A percentile compares a stretch with the other conserved stretches of the same genome.
These are phyloP conservation scores for Zaprionus bogoriensis DNA, from an alignment of 2,888 invertebrate genomes.

Conservation along the genomic window DNA sequence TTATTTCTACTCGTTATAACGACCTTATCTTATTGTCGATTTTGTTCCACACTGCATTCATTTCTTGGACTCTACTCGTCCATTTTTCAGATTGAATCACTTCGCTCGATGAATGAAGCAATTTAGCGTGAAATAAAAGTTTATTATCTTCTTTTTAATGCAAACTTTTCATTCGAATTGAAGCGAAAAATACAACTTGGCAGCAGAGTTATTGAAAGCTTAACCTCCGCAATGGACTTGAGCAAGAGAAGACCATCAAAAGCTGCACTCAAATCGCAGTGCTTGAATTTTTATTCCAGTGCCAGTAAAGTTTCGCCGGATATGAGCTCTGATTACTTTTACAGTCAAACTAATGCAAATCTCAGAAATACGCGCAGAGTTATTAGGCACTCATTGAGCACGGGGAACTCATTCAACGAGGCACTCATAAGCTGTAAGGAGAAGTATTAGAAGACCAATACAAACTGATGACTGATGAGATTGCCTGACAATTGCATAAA, in stretches of 20 bases:
- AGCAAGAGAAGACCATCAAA: too few species aligned
- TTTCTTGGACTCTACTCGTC: too few species aligned
- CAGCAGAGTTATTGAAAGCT: background rate
- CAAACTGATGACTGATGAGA: conserved; percentile 53
- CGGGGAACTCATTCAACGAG: conserved; percentile 24
- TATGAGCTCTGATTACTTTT: background rate
- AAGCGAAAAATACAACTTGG: background rate
- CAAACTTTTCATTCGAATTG: background rate
- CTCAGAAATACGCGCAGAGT: background rate
- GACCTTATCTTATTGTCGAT: too few species aligned
- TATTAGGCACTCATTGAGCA: conserved; percentile 7
- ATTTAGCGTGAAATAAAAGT: background rate
- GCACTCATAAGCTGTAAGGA: background rate
- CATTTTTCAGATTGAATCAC: too few species aligned
- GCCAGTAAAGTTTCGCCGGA: background rate
- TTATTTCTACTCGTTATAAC: too few species aligned
- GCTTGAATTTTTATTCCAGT: background rate
- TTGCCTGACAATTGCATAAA: conserved; percentile 47
- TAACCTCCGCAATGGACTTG: too few species aligned
- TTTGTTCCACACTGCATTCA: too few species aligned
- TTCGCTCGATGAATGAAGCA: background rate
- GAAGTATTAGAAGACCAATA: conserved; percentile 29
- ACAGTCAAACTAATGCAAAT: conserved; percentile 1
- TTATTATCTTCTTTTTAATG: background rate
- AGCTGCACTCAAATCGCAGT: background rate